Evolutionary conservation across 2,888 invertebrate species (phyloP).

Genomic region (Oegoconia quadripuncta): DNA sequence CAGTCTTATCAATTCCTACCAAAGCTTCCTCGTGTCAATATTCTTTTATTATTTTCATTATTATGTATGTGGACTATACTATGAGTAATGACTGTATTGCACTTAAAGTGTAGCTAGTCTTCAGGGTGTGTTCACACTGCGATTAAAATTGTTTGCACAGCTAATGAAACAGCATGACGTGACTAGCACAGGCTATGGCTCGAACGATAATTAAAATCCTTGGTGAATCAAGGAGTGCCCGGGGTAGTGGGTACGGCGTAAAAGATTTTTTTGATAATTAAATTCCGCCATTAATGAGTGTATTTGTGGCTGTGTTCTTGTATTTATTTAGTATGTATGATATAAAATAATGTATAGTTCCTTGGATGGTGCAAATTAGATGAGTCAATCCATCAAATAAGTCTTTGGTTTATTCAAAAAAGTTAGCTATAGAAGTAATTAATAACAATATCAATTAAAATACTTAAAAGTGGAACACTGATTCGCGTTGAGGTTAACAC

Average conservation of each 20-base stretch:
- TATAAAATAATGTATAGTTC: background rate
- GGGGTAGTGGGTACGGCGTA: conserved; percentile 38
- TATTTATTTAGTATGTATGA: background rate
- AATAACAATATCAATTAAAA: too few species aligned
- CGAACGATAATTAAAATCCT: conserved; percentile 47
- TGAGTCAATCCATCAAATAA: too few species aligned
- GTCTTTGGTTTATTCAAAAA: too few species aligned
- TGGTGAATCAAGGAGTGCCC: conserved; percentile 39
- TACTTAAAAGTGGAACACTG: too few species aligned
- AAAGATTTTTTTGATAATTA: conserved; percentile 58
- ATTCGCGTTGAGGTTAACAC: too few species aligned
- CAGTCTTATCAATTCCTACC: background rate
- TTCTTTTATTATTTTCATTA: too few species aligned
- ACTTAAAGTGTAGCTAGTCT: background rate
- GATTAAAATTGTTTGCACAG: conserved; percentile 68
- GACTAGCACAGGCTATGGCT: conserved; percentile 42
- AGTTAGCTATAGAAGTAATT: too few species aligned
- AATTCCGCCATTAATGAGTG: conserved; percentile 36
- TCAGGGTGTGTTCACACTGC: conserved; percentile 51
- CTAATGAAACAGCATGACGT: conserved; percentile 63
- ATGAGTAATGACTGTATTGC: too few species aligned
- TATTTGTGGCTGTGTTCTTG: background rate
- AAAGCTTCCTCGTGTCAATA: background rate
- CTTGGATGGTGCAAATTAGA: too few species aligned
- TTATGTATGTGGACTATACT: too few species aligned